These are phyloP conservation scores for Saccostrea glomerata DNA, from an alignment of 1,140 invertebrate genomes.

Conservation along the genomic window DNA sequence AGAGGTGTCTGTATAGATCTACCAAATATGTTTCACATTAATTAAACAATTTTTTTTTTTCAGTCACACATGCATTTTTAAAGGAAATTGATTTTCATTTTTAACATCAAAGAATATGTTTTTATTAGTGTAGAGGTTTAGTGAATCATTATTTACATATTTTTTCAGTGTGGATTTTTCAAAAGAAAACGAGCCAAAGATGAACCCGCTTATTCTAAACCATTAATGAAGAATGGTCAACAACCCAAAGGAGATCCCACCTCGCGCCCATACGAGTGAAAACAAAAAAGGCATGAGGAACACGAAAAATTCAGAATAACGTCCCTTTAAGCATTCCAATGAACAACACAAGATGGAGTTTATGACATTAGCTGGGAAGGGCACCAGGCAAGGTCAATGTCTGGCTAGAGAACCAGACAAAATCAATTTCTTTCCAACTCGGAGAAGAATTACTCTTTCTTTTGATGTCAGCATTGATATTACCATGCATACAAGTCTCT, in stretches of 20 bases:
- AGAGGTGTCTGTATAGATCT: background rate
- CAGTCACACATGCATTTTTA: no score
- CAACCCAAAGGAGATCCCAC: background rate
- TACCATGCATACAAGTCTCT: no score
- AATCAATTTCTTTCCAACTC: no score
- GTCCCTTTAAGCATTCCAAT: conserved; percentile 6
- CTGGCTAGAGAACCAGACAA: no score
- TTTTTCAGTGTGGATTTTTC: conserved; percentile 73
- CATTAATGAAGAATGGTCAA: conserved; percentile 47
- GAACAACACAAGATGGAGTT: conserved; percentile 20
- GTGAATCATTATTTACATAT: background rate
- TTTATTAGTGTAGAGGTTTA: no score
- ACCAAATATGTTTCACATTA: no score
- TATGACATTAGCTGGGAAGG: background rate
- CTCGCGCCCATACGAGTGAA: background rate
- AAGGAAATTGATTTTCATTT: no score
- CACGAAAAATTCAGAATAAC: background rate
- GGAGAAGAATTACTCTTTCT: no score
- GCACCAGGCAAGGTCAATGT: no score
- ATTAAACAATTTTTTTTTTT: no score
- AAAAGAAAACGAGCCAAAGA: conserved; percentile 66
- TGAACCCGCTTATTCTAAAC: conserved; percentile 45
- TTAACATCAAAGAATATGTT: no score
- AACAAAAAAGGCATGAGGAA: background rate
- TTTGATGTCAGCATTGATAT: no score